Evolutionary conservation across 2,113 vertebrate genomes (phyloP).

Genomic region (Gila orcuttii): DNA sequence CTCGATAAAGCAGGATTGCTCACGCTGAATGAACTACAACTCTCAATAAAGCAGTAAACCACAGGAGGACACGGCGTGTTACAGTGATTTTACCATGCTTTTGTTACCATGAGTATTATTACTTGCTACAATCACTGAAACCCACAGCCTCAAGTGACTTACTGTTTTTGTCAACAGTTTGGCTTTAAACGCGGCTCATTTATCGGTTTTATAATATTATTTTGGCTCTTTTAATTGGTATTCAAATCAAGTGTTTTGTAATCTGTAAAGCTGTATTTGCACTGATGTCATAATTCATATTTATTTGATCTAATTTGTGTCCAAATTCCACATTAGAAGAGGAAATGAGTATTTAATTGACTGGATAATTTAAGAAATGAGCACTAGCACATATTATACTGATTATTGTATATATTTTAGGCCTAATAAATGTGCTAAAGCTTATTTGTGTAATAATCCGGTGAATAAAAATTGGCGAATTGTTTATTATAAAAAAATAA

Average conservation of each 20-base stretch:
- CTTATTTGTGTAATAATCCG: too few species aligned
- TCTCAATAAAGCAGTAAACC: neutral
- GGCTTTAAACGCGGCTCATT: neutral
- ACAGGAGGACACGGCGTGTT: neutral
- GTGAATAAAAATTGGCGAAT: too few species aligned
- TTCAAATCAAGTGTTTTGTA: neutral
- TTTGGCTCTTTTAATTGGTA: neutral
- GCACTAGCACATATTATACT: too few species aligned
- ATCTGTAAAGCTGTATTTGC: neutral
- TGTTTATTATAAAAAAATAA: too few species aligned
- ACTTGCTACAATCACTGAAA: neutral
- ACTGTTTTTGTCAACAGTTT: neutral
- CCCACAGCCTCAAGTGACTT: neutral
- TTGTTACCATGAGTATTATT: too few species aligned
- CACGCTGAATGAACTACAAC: neutral
- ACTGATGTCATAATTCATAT: neutral
- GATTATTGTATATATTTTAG: too few species aligned
- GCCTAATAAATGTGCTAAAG: too few species aligned
- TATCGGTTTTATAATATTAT: neutral
- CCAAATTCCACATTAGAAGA: neutral
- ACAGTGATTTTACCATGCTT: neutral
- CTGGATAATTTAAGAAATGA: neutral
- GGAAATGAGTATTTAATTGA: neutral
- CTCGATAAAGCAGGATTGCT: neutral
- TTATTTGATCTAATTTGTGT: neutral